phyloP scores from a whole-genome alignment of 2,113 vertebrate genomes.

The Anguilla japonica region DNA sequence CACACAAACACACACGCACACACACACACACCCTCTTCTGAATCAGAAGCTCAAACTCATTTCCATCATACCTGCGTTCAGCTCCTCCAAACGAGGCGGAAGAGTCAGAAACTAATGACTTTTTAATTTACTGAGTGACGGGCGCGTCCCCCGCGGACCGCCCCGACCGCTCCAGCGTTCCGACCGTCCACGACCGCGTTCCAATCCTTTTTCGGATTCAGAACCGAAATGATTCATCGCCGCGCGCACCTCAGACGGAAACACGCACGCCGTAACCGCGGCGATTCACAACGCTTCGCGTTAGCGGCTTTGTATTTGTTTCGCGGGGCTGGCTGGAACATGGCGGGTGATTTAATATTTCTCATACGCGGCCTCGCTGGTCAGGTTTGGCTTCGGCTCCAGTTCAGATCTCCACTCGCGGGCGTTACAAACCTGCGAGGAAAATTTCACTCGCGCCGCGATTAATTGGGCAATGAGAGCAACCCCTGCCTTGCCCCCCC shows the following conservation, averaged over 20 bases:
- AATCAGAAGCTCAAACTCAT: conserved; percentile 73
- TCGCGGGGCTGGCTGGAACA: conserved; percentile 34
- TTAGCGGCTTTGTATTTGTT: conserved; percentile 51
- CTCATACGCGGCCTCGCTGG: background rate
- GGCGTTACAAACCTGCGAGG: background rate
- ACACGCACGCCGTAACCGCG: conserved; percentile 71
- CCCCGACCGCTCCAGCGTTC: conserved; percentile 73
- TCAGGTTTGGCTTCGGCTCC: background rate
- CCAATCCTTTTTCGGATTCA: conserved; percentile 72
- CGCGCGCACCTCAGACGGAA: conserved; percentile 79
- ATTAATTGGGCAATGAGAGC: background rate
- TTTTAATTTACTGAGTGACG: conserved; percentile 84
- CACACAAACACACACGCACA: background rate
- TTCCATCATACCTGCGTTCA: conserved; percentile 77
- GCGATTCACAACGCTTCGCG: conserved; percentile 73
- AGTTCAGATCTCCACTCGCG: background rate
- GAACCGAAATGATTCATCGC: conserved; percentile 78
- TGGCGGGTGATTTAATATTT: background rate
- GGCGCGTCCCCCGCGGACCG: conserved; percentile 73
- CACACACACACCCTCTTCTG: conserved; percentile 43
- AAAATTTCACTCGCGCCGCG: background rate
- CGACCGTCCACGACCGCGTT: conserved; percentile 62
- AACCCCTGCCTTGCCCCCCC: background rate
- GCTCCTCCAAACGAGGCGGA: conserved; percentile 75
- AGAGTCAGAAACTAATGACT: conserved; percentile 81